Conservation (phyloP, 2,888 invertebrate genomes). For the Helleia helle region DNA sequence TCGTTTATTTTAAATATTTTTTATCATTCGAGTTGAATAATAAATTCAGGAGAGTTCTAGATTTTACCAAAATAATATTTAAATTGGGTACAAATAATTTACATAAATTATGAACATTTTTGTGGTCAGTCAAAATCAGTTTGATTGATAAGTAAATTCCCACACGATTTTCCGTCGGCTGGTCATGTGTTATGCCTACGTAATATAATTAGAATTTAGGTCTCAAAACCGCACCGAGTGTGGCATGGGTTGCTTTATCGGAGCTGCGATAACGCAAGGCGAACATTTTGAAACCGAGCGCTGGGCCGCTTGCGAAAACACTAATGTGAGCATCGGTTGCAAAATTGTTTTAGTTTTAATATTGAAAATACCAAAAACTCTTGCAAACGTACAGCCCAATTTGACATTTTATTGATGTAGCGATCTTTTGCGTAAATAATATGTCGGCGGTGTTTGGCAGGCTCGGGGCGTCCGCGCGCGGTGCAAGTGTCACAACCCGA, state of each 20-base stretch:
- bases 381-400: constrained; percentile 28
- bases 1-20: no score
- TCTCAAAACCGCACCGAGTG: constrained; percentile 58
- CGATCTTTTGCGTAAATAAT: constrained; percentile 2
- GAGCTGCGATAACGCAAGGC: constrained; percentile 67
- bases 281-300: constrained; percentile 69
- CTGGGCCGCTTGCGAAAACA: constrained; percentile 73
- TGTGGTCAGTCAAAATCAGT: no score
- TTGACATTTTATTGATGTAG: constrained; percentile 2
- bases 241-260: constrained; percentile 65
- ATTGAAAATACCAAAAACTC: constrained; percentile 45
- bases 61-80: no score
- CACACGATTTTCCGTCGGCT: background rate
- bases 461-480: constrained; percentile 41
- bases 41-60: no score
- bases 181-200: constrained; percentile 14
- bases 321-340: constrained; percentile 74
- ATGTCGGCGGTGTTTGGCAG: constrained; percentile 57
- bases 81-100: no score
- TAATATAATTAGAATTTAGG: constrained; percentile 44
- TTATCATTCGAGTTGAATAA: no score
- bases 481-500: constrained; percentile 56
- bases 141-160: no score
- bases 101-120: no score
- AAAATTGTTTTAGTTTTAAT: constrained; percentile 71